Conservation (phyloP, 2,113 vertebrate species). For the Guaruba guarouba region DNA sequence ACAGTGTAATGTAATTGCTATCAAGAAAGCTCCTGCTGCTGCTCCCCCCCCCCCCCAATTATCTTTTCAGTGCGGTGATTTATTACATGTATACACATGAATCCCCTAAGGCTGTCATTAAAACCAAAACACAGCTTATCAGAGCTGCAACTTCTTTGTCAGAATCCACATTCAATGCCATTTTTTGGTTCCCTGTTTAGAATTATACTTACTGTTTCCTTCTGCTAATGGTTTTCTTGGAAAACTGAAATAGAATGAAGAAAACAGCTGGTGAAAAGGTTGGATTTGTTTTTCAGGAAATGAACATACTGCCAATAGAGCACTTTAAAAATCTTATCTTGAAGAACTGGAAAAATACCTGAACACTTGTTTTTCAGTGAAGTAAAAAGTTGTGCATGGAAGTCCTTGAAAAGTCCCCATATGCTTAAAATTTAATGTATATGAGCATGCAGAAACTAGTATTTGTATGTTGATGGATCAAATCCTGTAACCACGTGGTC, state of each 20-base stretch:
- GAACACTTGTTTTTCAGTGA: neutral
- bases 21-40: neutral
- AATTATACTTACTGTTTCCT: slow-evolving; percentile 10
- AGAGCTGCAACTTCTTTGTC: slow-evolving; percentile 43
- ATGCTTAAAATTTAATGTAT: neutral
- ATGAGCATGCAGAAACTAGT: neutral
- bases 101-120: slow-evolving; percentile 21
- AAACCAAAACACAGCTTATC: slow-evolving; percentile 34
- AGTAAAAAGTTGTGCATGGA: neutral
- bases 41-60: slow-evolving; percentile 39
- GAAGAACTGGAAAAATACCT: slow-evolving; percentile 43
- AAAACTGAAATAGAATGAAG: slow-evolving; percentile 48
- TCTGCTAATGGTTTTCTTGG: slow-evolving; percentile 47
- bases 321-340: slow-evolving; percentile 52
- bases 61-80: slow-evolving; percentile 73
- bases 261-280: slow-evolving; percentile 11
- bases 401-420: neutral
- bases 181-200: slow-evolving; percentile 29
- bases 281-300: slow-evolving; percentile 36
- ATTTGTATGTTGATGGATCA: neutral
- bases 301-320: slow-evolving; percentile 1
- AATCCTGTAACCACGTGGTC: neutral
- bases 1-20: slow-evolving; percentile 55
- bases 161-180: slow-evolving; percentile 7
- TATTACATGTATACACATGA: slow-evolving; percentile 47